Evolutionary conservation across 1,140 invertebrate species (phyloP).

Genomic region (Samia ricini): DNA sequence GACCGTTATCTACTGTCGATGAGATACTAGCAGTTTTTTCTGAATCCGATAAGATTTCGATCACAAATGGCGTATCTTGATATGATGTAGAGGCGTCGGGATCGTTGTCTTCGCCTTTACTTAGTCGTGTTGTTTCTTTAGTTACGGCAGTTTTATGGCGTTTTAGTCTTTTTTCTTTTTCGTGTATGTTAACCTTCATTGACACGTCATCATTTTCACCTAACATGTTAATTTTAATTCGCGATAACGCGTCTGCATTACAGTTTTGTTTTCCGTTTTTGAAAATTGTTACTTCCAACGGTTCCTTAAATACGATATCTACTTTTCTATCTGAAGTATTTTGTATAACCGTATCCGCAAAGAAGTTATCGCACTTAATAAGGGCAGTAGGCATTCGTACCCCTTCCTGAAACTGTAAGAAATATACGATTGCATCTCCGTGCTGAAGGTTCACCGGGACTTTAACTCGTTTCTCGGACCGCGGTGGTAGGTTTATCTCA

Average conservation of each 20-base stretch:
- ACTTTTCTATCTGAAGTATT: constrained; percentile 8
- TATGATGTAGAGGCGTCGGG: not conserved
- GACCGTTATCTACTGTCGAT: not conserved
- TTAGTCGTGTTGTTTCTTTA: not conserved
- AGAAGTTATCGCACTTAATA: constrained; percentile 11
- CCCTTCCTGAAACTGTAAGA: constrained; percentile 8
- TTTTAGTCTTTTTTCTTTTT: not conserved
- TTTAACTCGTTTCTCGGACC: constrained; percentile 16
- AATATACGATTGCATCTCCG: constrained; percentile 13
- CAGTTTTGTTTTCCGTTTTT: constrained; percentile 18
- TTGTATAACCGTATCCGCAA: constrained; percentile 13
- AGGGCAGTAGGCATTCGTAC: constrained; percentile 16
- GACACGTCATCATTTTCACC: constrained; percentile 6
- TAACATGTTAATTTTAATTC: constrained; percentile 20
- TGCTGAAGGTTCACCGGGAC: constrained; percentile 13
- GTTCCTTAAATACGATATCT: constrained; percentile 11
- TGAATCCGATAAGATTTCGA: constrained; percentile 13
- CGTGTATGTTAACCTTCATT: constrained; percentile 11
- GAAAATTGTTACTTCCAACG: constrained; percentile 5
- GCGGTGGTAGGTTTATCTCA: constrained; percentile 11
- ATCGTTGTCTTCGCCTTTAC: not conserved
- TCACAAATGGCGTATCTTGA: not conserved
- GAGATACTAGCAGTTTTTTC: not conserved
- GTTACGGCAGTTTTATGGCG: not conserved
- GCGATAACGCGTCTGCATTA: constrained; percentile 19